These are phyloP conservation scores for Neodon shergylaensis DNA, from an alignment of 2,113 vertebrate species.

Conservation along the genomic window DNA sequence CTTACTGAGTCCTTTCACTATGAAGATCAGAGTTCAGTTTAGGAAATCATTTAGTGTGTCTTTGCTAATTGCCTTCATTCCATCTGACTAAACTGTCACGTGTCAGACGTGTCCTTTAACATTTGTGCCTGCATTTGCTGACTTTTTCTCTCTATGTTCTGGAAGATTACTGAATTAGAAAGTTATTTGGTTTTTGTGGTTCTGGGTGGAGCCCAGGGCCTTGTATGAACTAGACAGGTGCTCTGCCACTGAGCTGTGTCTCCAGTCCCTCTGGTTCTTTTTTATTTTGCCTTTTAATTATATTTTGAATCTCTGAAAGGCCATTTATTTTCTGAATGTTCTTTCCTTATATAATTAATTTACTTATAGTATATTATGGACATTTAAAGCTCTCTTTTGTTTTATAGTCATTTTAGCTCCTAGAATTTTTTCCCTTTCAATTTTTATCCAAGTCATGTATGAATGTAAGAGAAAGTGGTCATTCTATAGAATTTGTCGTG, in stretches of 20 bases:
- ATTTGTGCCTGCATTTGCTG: conserved; percentile 20
- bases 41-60: background rate
- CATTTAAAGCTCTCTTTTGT: conserved; percentile 24
- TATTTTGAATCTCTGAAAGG: conserved; percentile 22
- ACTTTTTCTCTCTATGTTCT: background rate
- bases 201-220: background rate
- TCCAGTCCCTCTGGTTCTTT: background rate
- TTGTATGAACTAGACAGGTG: background rate
- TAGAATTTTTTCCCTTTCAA: background rate
- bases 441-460: conserved; percentile 22
- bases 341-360: conserved; percentile 41
- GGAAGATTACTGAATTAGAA: conserved; percentile 6
- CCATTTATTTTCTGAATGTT: conserved; percentile 23
- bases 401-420: conserved; percentile 32
- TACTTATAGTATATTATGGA: conserved; percentile 15
- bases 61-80: conserved; percentile 8
- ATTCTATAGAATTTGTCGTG: background rate
- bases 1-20: background rate
- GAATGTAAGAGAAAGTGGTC: background rate
- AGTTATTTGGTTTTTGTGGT: background rate
- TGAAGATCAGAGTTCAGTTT: background rate
- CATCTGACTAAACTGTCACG: background rate
- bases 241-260: background rate
- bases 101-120: background rate
- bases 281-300: background rate